Evolutionary conservation across 2,888 invertebrate species (phyloP), one percentile per base, ranked within the genome.

Genomic region (Endomychus coccineus): DNA sequence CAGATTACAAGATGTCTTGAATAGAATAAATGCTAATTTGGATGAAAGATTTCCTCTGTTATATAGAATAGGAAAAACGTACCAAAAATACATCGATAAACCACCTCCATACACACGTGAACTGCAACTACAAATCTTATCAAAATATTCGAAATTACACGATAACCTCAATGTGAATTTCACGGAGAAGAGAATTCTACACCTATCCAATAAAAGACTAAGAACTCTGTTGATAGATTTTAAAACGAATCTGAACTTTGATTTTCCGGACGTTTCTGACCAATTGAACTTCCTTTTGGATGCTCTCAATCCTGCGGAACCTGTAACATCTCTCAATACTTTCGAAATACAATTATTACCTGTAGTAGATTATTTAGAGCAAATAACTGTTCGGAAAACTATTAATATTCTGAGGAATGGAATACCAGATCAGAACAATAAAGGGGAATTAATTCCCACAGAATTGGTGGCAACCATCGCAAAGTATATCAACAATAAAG

Each of bases 91-190:
- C 4, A 52, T 48, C 11, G 27, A 47, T 12, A 51, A 45, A 27
- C 64, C 65, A 3, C 55, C 56, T 9, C 65, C 62, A 13, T 52
- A 55, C 23, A 54, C 49, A n/a, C n/a, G n/a, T n/a, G n/a, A n/a
- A n/a, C n/a, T n/a, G n/a, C n/a, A n/a, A n/a, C n/a, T n/a, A n/a
- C n/a, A n/a, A n/a, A n/a, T n/a, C n/a, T n/a, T n/a, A n/a, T n/a
- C n/a, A n/a, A n/a, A n/a, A n/a, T n/a, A n/a, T n/a, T n/a, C n/a
- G n/a, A n/a, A n/a, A n/a, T n/a, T n/a, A n/a, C n/a, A n/a, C n/a
- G n/a, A n/a, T n/a, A n/a, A n/a, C n/a, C n/a, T n/a, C n/a, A n/a
- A n/a, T n/a, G n/a, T n/a, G n/a, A n/a, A n/a, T n/a, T n/a, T n/a
- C n/a, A n/a, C n/a, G n/a, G n/a, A 21, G 2, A 7, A 11, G n/a